Conservation (phyloP, 2,113 vertebrate genomes). For the Terrapene triunguis region DNA sequence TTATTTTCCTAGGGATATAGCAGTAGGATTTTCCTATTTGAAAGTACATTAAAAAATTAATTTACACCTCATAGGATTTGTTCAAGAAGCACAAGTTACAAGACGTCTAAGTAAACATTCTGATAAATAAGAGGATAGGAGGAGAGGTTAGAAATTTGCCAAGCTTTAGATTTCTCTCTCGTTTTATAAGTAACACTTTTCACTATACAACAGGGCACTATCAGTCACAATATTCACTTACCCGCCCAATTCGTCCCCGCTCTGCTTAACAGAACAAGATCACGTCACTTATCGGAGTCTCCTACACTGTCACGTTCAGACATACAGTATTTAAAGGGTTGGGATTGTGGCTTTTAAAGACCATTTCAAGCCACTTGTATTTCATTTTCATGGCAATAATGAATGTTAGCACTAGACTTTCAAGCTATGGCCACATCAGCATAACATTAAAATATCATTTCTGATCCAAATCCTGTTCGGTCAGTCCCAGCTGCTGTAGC, state of each 20-base stretch:
- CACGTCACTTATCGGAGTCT: accelerated
- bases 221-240: neutral
- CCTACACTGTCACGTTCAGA: neutral
- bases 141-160: neutral
- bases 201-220: neutral
- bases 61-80: neutral
- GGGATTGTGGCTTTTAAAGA: neutral
- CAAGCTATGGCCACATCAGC: neutral
- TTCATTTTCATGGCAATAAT: neutral
- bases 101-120: neutral
- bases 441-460: neutral
- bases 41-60: neutral
- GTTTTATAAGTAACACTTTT: neutral
- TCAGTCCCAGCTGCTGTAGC: neutral
- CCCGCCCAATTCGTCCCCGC: accelerated
- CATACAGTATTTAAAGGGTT: neutral
- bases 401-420: neutral
- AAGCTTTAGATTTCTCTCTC: neutral
- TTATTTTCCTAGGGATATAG: neutral
- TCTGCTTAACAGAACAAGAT: neutral
- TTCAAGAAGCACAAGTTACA: neutral
- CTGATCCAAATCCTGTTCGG: neutral
- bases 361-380: accelerated
- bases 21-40: neutral
- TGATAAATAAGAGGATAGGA: neutral